These are phyloP conservation scores for Tretioscincus oriximinensis DNA, from an alignment of 2,113 vertebrate species.

Conservation along the genomic window DNA sequence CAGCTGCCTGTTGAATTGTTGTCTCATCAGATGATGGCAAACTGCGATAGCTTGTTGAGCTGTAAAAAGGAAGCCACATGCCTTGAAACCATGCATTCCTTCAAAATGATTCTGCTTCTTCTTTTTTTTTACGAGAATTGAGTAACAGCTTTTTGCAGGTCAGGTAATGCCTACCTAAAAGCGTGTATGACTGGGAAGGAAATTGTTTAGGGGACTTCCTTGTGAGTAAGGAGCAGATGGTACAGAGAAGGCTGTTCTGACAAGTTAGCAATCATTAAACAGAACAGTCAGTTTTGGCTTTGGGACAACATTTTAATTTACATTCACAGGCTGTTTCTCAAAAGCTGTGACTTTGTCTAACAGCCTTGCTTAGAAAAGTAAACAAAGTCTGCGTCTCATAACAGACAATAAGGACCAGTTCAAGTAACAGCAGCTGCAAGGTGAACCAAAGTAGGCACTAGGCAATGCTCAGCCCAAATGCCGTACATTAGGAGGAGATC, in stretches of 20 bases:
- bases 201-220: not conserved
- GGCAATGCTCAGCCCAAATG: not conserved
- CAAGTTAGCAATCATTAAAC: slow-evolving; percentile 19
- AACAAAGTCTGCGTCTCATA: slow-evolving; percentile 4
- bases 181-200: not conserved
- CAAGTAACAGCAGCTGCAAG: not conserved
- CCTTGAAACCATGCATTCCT: slow-evolving; percentile 18
- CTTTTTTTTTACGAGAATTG: not conserved
- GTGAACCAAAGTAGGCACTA: not conserved
- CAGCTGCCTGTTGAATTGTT: slow-evolving; percentile 7
- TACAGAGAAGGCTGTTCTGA: slow-evolving; percentile 2
- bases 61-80: slow-evolving; percentile 1
- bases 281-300: not conserved
- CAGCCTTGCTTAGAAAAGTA: not conserved
- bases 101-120: slow-evolving; percentile 1
- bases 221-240: slow-evolving; percentile 3
- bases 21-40: not conserved
- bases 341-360: slow-evolving; percentile 12
- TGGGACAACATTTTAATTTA: slow-evolving; percentile 16
- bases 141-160: slow-evolving; percentile 1
- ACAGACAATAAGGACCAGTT: not conserved
- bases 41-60: not conserved
- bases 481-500: no score
- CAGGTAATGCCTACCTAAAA: not conserved
- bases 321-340: slow-evolving; percentile 3